Evolutionary conservation across 2,113 vertebrate genomes (phyloP).

Genomic region (Columba livia): DNA sequence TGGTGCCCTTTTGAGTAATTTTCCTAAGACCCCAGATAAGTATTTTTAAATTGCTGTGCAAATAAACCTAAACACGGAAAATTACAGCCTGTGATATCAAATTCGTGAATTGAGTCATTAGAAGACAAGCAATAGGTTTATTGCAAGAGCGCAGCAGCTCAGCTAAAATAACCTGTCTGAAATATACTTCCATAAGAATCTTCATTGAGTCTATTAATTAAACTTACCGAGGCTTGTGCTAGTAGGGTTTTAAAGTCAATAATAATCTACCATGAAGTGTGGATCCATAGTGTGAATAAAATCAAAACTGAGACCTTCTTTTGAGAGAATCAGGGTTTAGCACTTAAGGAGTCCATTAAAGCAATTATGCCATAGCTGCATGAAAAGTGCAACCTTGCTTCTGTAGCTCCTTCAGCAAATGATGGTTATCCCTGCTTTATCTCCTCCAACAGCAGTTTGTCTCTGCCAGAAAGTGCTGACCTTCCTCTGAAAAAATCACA

Average conservation of each 20-base stretch:
- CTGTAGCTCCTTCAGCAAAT: background rate
- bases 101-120: slow-evolving; percentile 9
- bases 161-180: background rate
- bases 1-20: background rate
- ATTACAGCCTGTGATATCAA: background rate
- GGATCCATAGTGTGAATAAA: slow-evolving; percentile 29
- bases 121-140: background rate
- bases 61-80: background rate
- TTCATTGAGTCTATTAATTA: slow-evolving; percentile 10
- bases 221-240: background rate
- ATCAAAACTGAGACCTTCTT: slow-evolving; percentile 3
- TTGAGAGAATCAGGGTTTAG: background rate
- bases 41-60: background rate
- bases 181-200: background rate
- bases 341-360: slow-evolving; percentile 20
- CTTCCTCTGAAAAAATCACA: background rate
- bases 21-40: background rate
- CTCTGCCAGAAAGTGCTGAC: background rate
- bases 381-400: slow-evolving; percentile 18
- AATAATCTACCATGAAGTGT: background rate
- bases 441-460: background rate
- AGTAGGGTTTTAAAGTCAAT: slow-evolving; percentile 29
- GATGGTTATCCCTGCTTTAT: background rate
- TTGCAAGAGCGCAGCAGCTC: background rate
- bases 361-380: background rate